A percentile compares a stretch with the other conserved stretches of the same genome.
phyloP scores from a whole-genome alignment of 2,888 invertebrate genomes.

The Polymixis flavicincta region DNA sequence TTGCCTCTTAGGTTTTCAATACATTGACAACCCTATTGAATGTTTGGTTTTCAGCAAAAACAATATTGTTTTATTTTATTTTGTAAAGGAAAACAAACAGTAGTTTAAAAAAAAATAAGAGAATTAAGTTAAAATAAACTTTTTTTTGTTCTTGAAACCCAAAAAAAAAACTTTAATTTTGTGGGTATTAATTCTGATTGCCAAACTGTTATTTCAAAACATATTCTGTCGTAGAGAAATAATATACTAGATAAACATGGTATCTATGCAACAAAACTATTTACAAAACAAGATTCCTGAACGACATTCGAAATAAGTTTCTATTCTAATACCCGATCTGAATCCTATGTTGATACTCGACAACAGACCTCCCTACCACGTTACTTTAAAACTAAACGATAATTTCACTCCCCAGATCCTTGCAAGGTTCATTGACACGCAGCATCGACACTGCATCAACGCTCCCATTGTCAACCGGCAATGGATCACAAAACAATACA shows the following conservation, averaged over 20 bases:
- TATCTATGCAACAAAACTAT: background rate
- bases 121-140: too few relatives aligned
- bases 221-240: too few relatives aligned
- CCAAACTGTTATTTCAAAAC: too few relatives aligned
- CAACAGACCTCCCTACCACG: constrained; percentile 36
- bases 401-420: constrained; percentile 74
- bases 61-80: too few relatives aligned
- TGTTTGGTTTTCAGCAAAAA: too few relatives aligned
- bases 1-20: background rate
- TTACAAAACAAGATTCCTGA: constrained; percentile 4
- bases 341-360: constrained; percentile 50
- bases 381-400: constrained; percentile 9
- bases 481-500: constrained; percentile 85
- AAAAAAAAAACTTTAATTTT: too few relatives aligned
- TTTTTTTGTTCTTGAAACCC: too few relatives aligned
- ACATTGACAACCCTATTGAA: background rate
- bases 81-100: too few relatives aligned
- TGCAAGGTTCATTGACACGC: constrained; percentile 87
- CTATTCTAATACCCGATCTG: constrained; percentile 27
- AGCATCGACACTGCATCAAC: constrained; percentile 88
- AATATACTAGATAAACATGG: background rate
- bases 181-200: too few relatives aligned
- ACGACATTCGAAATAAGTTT: constrained; percentile 10
- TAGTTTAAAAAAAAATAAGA: too few relatives aligned
- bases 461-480: constrained; percentile 83